phyloP scores from a whole-genome alignment of 2,113 vertebrate species.

The Psittacus erithacus region DNA sequence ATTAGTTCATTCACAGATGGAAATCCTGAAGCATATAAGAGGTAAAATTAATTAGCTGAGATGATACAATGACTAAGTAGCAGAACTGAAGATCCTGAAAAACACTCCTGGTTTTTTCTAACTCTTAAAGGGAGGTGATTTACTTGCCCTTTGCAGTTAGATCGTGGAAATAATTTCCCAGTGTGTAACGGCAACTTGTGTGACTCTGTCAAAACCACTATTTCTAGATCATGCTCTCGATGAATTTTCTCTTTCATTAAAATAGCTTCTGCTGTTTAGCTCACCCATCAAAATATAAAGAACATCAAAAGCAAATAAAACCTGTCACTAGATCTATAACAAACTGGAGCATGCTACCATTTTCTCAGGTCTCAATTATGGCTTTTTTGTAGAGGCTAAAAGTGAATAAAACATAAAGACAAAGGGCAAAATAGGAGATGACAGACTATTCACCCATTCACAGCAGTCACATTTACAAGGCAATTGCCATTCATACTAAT shows the following conservation, averaged over 20 bases:
- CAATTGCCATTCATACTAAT: slow-evolving; percentile 11
- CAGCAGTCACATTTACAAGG: neutral
- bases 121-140: neutral
- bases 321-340: neutral
- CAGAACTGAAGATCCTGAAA: slow-evolving; percentile 28
- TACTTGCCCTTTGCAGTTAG: slow-evolving; percentile 32
- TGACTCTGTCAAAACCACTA: neutral
- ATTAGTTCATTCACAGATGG: slow-evolving; percentile 44
- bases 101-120: neutral
- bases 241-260: slow-evolving; percentile 38
- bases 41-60: slow-evolving; percentile 19
- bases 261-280: neutral
- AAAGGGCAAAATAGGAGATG: slow-evolving; percentile 16
- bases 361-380: slow-evolving; percentile 20
- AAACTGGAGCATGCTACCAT: neutral
- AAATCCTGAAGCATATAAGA: slow-evolving; percentile 35
- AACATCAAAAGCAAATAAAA: slow-evolving; percentile 28
- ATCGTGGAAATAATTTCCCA: neutral
- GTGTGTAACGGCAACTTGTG: neutral
- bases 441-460: slow-evolving; percentile 22
- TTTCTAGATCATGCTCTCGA: neutral
- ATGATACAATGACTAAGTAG: slow-evolving; percentile 20
- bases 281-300: slow-evolving; percentile 19
- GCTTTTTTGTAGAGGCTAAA: neutral
- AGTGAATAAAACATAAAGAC: slow-evolving; percentile 50